Conservation (phyloP, 2,888 invertebrate species). For the Patella ulyssiponensis region DNA sequence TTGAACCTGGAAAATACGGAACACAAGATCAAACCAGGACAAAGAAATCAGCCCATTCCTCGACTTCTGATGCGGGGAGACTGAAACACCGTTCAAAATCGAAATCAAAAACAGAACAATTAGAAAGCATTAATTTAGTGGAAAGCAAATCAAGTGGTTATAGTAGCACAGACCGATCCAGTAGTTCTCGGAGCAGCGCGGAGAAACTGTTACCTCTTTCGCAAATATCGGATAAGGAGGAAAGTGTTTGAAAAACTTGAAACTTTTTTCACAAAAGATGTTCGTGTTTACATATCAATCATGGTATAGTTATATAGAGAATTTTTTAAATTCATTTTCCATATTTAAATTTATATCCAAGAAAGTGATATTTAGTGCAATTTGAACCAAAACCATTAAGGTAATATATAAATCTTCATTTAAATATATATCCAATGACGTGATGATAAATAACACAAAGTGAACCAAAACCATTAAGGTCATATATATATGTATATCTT, state of each 20-base stretch:
- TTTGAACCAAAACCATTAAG: too few species aligned
- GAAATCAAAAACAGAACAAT: slow-evolving; percentile 12
- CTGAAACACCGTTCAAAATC: background rate
- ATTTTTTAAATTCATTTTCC: too few species aligned
- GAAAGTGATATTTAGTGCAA: too few species aligned
- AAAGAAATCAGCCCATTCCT: slow-evolving; percentile 14
- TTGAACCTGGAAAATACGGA: slow-evolving; percentile 42
- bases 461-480: too few species aligned
- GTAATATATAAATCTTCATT: too few species aligned
- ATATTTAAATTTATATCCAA: too few species aligned
- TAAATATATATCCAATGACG: too few species aligned
- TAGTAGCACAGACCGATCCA: slow-evolving; percentile 45
- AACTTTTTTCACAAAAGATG: too few species aligned
- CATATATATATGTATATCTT: too few species aligned
- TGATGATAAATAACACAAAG: too few species aligned
- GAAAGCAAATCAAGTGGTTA: slow-evolving; percentile 43
- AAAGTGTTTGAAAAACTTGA: background rate
- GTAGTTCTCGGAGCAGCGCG: slow-evolving; percentile 38
- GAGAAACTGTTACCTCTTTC: slow-evolving; percentile 38
- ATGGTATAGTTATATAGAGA: too few species aligned
- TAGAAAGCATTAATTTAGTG: slow-evolving; percentile 28
- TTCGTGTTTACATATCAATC: too few species aligned
- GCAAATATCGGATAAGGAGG: background rate
- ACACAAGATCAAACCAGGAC: background rate
- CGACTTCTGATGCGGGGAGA: slow-evolving; percentile 16